Evolutionary conservation across 2,797 vertebrate genomes (phyloP).

Genomic region (Malurus leucopterus): DNA sequence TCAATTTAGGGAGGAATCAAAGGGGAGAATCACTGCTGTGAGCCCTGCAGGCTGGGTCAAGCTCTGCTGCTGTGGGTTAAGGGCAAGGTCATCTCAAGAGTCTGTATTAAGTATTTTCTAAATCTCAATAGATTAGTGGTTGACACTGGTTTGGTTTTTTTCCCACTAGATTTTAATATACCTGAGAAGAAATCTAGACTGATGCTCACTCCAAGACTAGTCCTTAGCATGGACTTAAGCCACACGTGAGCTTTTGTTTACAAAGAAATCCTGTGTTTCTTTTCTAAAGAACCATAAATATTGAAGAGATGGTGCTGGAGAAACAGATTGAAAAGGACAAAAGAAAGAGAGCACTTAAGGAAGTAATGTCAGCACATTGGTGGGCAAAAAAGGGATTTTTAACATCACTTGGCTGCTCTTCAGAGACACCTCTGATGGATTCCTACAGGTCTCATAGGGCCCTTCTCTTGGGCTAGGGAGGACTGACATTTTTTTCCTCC

Average conservation of each 20-base stretch:
- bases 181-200: background rate
- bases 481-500: background rate
- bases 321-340: background rate
- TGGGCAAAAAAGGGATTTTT: background rate
- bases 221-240: background rate
- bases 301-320: background rate
- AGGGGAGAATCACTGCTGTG: background rate
- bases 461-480: background rate
- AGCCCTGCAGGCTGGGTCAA: background rate
- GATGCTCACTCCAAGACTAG: background rate
- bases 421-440: background rate
- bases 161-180: background rate
- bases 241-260: background rate
- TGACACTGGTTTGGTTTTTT: background rate
- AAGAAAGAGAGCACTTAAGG: background rate
- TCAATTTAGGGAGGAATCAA: background rate
- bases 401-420: background rate
- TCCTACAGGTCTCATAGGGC: background rate
- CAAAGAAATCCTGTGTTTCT: background rate
- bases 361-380: background rate
- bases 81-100: background rate
- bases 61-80: background rate
- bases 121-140: background rate
- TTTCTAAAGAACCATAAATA: conserved; percentile 12
- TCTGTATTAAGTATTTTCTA: background rate